A percentile compares a stretch with the other conserved stretches of the same genome.
These are phyloP conservation scores for Fissipunctia ypsillon DNA, from an alignment of 2,888 invertebrate genomes.

Conservation along the genomic window DNA sequence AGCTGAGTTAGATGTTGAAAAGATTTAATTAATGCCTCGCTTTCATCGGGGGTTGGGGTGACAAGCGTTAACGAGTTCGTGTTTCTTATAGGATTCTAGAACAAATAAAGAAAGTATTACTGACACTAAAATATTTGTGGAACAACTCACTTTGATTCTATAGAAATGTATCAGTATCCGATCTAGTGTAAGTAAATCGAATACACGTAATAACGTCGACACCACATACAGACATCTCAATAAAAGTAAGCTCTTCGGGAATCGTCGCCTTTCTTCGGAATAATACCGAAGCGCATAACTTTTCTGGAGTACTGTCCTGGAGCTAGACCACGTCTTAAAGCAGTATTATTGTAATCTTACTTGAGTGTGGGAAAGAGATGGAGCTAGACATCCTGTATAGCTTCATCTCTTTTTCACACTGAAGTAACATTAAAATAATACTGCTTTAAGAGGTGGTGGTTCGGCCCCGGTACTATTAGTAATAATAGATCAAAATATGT, in stretches of 20 bases:
- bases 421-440: no score
- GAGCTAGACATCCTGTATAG: no score
- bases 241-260: not conserved
- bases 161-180: not conserved
- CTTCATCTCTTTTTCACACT: no score
- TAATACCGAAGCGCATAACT: not conserved
- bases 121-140: not conserved
- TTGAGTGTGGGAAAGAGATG: no score
- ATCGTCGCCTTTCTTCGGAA: not conserved
- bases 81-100: slow-evolving; percentile 78
- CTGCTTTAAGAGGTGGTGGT: no score
- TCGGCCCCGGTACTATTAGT: no score
- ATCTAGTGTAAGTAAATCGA: no score
- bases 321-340: no score
- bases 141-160: not conserved
- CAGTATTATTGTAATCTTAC: no score
- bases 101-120: slow-evolving; percentile 37
- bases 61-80: slow-evolving; percentile 75
- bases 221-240: not conserved
- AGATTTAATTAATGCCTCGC: slow-evolving; percentile 73
- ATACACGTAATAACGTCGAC: not conserved
- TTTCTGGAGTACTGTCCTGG: no score
- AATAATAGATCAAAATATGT: slow-evolving; percentile 1
- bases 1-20: slow-evolving; percentile 80
- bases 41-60: slow-evolving; percentile 77